Percentiles rank a stretch among this genome's conserved stretches.
phyloP scores from a whole-genome alignment of 92 coral and sea anemone genomes.

The Metridium senile region DNA sequence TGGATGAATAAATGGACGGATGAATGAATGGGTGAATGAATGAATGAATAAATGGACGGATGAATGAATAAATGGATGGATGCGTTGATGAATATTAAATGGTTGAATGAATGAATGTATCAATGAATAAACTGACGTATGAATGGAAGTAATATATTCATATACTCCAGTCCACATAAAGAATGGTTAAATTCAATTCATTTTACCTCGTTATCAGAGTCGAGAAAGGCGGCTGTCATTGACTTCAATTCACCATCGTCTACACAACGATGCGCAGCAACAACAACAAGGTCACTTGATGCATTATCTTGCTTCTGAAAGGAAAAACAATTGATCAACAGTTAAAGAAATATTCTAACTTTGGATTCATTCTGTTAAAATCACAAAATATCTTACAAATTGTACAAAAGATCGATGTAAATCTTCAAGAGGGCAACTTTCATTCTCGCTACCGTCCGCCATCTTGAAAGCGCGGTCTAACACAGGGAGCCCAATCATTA shows the following conservation, averaged over 20 bases:
- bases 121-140: too few species aligned
- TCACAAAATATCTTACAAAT: conserved; percentile 41
- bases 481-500: conserved; percentile 21
- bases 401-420: conserved; percentile 34
- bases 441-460: conserved; percentile 48
- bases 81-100: too few species aligned
- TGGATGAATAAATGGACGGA: too few species aligned
- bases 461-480: conserved; percentile 26
- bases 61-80: too few species aligned
- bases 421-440: conserved; percentile 4
- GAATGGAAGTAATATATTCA: too few species aligned
- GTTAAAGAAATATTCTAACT: neutral
- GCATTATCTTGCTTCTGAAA: conserved; percentile 53
- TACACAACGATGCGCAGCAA: conserved; percentile 65
- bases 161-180: too few species aligned
- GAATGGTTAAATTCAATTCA: neutral
- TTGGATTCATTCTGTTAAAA: neutral
- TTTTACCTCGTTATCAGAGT: conserved; percentile 49
- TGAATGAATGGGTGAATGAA: too few species aligned
- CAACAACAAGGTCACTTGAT: conserved; percentile 57
- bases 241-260: conserved; percentile 42
- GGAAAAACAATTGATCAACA: neutral
- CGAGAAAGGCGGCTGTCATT: conserved; percentile 42
- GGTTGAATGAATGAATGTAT: too few species aligned
- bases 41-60: too few species aligned